Evolutionary conservation across 1,140 invertebrate species (phyloP), one percentile per base, ranked within the genome.

Genomic region (Drosophila yakuba): DNA sequence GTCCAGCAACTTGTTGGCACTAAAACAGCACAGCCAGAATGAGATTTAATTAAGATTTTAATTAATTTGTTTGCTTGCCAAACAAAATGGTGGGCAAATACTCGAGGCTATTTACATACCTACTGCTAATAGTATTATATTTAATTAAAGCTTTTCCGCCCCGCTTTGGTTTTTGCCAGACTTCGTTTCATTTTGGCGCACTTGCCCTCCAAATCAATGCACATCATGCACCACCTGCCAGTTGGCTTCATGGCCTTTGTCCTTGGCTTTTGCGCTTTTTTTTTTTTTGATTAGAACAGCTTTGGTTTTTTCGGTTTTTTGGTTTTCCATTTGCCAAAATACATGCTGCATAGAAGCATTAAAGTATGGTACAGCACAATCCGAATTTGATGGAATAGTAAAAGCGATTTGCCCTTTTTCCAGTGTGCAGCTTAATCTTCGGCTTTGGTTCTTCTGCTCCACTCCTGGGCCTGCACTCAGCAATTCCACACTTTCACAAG

Each of bases 401-500:
- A 43, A 43, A 15, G 38, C 4, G 3, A 48, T 12, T 4, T 5
- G 25, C 25, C 11, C 1, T 4, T 35, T 50, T 51, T 51, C 12
- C 45, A 8, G 60, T 66, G 64, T 14, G 45, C 45, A 45, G 59
- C 59, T 67, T 67, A 51, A 67, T 51, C 64, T 63, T 47, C 43
- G 51, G 59, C 44, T 47, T 50, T 23, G 72, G 43, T 55, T 57
- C 44, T 55, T 57, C 44, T 45, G 59, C 60, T 41, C 68, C 52
- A 28, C 28, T 54, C 39, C 15, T 45, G 47, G 32, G 62, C 43
- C 38, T 47, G 32, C n/a, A 54, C 62, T 74, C 52, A 57, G 45
- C 54, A 61, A 67, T 73, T 77, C 45, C 38, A 55, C 59, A 74
- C 67, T 82, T 67, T 64, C 79, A 68, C 23, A 62, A 52, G 50